These are phyloP conservation scores for Drosophila albomicans DNA, from an alignment of 1,140 invertebrate species.

Conservation along the genomic window DNA sequence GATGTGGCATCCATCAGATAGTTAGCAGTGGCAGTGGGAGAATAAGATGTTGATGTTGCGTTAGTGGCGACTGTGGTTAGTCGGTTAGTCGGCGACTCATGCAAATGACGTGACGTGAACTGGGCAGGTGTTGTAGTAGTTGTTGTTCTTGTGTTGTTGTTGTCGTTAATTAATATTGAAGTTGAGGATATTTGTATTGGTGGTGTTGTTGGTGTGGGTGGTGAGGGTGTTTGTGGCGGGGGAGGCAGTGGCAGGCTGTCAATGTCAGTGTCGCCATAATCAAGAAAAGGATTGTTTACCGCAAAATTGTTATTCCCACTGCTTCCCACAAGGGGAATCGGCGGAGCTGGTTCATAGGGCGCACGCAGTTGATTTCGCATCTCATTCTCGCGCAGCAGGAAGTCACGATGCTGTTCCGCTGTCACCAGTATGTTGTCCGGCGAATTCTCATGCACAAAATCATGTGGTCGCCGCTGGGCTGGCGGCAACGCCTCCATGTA, in stretches of 20 bases:
- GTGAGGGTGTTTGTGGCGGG: slow-evolving; percentile 52
- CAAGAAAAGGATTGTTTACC: slow-evolving; percentile 84
- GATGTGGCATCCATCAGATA: slow-evolving; percentile 66
- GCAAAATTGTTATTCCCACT: slow-evolving; percentile 49
- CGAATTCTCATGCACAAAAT: slow-evolving; percentile 82
- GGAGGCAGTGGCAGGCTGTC: slow-evolving; percentile 80
- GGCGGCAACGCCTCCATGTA: slow-evolving; percentile 77
- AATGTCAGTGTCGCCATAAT: slow-evolving; percentile 78
- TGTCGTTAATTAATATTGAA: slow-evolving; percentile 10
- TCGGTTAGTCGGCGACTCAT: slow-evolving; percentile 62
- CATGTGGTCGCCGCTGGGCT: slow-evolving; percentile 63
- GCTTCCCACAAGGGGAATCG: slow-evolving; percentile 61
- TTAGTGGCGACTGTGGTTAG: slow-evolving; percentile 75
- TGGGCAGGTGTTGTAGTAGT: slow-evolving; percentile 19
- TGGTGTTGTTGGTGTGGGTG: slow-evolving; percentile 20
- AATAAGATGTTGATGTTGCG: slow-evolving; percentile 74
- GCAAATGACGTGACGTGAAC: slow-evolving; percentile 62
- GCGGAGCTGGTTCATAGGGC: slow-evolving; percentile 74
- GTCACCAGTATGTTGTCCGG: slow-evolving; percentile 79
- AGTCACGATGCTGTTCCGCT: slow-evolving; percentile 79
- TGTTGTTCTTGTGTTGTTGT: neutral
- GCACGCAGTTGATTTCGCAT: slow-evolving; percentile 76
- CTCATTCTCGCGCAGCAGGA: slow-evolving; percentile 80
- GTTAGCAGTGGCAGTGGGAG: slow-evolving; percentile 58
- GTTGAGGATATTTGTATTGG: slow-evolving; percentile 18